Evolutionary conservation across 2,797 vertebrate species (phyloP).

Genomic region (Saxicola maurus): DNA sequence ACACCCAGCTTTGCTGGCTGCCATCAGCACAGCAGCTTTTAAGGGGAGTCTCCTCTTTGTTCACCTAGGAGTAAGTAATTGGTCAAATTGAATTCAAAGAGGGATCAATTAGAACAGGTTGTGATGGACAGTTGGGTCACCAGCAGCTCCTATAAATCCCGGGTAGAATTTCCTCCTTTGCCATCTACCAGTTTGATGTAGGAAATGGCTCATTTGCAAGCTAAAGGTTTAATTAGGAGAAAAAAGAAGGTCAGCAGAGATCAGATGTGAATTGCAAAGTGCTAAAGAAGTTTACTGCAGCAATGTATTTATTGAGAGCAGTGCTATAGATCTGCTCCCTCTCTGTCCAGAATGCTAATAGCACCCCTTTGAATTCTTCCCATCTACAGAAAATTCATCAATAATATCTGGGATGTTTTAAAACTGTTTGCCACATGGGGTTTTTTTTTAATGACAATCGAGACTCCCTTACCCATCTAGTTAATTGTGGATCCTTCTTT

Average conservation of each 20-base stretch:
- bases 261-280: slow-evolving; percentile 71
- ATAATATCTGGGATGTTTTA: not conserved
- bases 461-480: not conserved
- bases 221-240: slow-evolving; percentile 71
- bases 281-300: slow-evolving; percentile 56
- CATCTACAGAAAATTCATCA: not conserved
- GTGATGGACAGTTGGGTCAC: slow-evolving; percentile 52
- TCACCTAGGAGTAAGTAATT: slow-evolving; percentile 42
- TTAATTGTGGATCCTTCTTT: slow-evolving; percentile 18
- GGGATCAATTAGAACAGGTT: slow-evolving; percentile 52
- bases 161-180: slow-evolving; percentile 53
- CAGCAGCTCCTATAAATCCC: slow-evolving; percentile 46
- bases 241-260: slow-evolving; percentile 59
- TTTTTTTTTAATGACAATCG: not conserved
- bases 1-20: not conserved
- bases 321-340: slow-evolving; percentile 11
- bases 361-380: not conserved
- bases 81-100: slow-evolving; percentile 48
- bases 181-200: slow-evolving; percentile 55
- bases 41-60: not conserved
- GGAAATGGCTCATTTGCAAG: slow-evolving; percentile 72
- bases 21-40: not conserved
- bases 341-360: slow-evolving; percentile 21
- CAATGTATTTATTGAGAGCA: not conserved
- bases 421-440: not conserved